A percentile compares a stretch with the other conserved stretches of the same genome.
These are phyloP conservation scores for Plagodis dolabraria DNA, from an alignment of 2,888 invertebrate genomes.

Conservation along the genomic window DNA sequence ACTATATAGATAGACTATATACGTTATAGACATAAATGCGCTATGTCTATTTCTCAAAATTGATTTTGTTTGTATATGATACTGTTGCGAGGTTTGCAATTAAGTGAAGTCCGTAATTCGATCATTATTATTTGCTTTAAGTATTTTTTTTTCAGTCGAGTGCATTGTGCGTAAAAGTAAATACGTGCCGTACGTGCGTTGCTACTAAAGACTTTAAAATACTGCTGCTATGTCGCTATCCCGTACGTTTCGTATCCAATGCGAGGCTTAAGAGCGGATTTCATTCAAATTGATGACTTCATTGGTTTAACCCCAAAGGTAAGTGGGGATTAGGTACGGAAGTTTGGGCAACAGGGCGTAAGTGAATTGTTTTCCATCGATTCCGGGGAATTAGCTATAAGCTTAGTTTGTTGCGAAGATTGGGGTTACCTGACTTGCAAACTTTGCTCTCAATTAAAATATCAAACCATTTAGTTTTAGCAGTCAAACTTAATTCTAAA, in stretches of 20 bases:
- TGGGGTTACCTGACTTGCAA: slow-evolving; percentile 23
- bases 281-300: slow-evolving; percentile 77
- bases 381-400: slow-evolving; percentile 40
- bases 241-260: slow-evolving; percentile 1
- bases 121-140: no score
- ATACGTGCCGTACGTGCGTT: no score
- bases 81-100: no score
- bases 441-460: slow-evolving; percentile 25
- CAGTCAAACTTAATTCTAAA: no score
- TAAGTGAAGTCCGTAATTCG: no score
- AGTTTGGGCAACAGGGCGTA: slow-evolving; percentile 64
- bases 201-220: no score
- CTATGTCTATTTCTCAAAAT: no score
- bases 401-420: slow-evolving; percentile 19
- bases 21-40: no score
- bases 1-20: no score
- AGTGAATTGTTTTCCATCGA: slow-evolving; percentile 64
- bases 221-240: background rate
- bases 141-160: no score
- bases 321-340: slow-evolving; percentile 65
- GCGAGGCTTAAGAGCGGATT: slow-evolving; percentile 56
- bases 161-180: no score
- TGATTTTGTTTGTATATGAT: no score
- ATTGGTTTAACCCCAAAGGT: slow-evolving; percentile 72
- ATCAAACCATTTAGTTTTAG: slow-evolving; percentile 3